A percentile compares a stretch with the other conserved stretches of the same genome.
Evolutionary conservation across 2,797 vertebrate species (phyloP).

Genomic region (Cheracebus regulus): DNA sequence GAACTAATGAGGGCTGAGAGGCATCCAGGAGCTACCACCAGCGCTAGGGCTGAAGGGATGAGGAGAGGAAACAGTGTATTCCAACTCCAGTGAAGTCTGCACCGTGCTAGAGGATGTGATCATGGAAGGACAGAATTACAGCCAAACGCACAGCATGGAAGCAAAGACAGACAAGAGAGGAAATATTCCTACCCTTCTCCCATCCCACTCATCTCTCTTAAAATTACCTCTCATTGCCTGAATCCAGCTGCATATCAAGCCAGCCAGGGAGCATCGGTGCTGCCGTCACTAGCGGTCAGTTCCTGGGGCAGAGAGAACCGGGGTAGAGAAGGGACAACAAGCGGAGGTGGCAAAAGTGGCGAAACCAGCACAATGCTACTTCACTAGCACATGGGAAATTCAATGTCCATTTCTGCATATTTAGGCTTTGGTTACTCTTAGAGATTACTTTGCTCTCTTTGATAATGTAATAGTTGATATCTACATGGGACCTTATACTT

Average conservation of each 20-base stretch:
- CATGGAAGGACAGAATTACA: not conserved
- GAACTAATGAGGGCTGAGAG: not conserved
- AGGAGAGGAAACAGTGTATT: not conserved
- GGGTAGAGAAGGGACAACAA: not conserved
- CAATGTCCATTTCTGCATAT: not conserved
- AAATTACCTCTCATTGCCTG: not conserved
- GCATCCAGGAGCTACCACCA: not conserved
- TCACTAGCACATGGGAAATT: not conserved
- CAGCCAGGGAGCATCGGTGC: not conserved
- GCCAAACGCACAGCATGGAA: not conserved
- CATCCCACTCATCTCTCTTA: not conserved
- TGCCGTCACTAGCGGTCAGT: not conserved
- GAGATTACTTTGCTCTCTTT: constrained; percentile 8
- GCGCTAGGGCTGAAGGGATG: not conserved
- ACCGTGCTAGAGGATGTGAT: not conserved
- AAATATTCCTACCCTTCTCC: not conserved
- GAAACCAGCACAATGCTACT: not conserved
- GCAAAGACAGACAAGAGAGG: not conserved
- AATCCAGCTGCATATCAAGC: not conserved
- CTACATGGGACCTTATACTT: not conserved
- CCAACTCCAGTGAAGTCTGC: not conserved
- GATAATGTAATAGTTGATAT: not conserved
- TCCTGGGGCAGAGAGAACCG: not conserved
- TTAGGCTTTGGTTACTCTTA: not conserved
- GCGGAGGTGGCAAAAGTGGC: not conserved